A percentile compares a stretch with the other conserved stretches of the same genome.
Evolutionary conservation across 1,140 invertebrate genomes (phyloP).

Genomic region (Drosophila pruinosa): DNA sequence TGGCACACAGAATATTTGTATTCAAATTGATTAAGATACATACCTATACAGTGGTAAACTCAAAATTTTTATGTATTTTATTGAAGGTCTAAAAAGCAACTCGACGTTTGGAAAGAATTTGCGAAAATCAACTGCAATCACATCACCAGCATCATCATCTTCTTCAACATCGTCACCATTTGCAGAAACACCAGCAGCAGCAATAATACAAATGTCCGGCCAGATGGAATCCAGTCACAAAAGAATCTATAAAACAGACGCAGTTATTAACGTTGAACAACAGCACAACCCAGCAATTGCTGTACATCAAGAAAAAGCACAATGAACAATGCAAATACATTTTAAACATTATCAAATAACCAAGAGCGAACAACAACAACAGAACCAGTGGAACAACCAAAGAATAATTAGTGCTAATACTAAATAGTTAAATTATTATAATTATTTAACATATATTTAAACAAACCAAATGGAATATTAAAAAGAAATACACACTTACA

Average conservation of each 20-base stretch:
- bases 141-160: slow-evolving; percentile 69
- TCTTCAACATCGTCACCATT: slow-evolving; percentile 38
- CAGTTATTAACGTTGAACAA: slow-evolving; percentile 66
- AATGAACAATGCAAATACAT: slow-evolving; percentile 61
- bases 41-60: not conserved
- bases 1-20: slow-evolving; percentile 4
- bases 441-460: slow-evolving; percentile 71
- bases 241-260: slow-evolving; percentile 65
- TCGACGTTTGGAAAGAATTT: slow-evolving; percentile 79
- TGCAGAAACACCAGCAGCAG: slow-evolving; percentile 36
- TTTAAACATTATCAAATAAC: slow-evolving; percentile 53
- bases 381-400: slow-evolving; percentile 83
- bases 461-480: slow-evolving; percentile 60
- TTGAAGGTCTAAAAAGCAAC: slow-evolving; percentile 68
- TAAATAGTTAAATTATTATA: slow-evolving; percentile 70
- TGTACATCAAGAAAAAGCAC: slow-evolving; percentile 68
- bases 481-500: slow-evolving; percentile 41
- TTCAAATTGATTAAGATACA: not conserved
- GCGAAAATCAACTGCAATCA: slow-evolving; percentile 52
- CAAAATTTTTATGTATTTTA: not conserved
- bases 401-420: slow-evolving; percentile 82
- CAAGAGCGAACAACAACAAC: slow-evolving; percentile 66
- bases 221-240: slow-evolving; percentile 68
- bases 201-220: slow-evolving; percentile 30
- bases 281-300: slow-evolving; percentile 36